Evolutionary conservation across 2,888 invertebrate genomes (phyloP).

Genomic region (Nebria brevicollis): DNA sequence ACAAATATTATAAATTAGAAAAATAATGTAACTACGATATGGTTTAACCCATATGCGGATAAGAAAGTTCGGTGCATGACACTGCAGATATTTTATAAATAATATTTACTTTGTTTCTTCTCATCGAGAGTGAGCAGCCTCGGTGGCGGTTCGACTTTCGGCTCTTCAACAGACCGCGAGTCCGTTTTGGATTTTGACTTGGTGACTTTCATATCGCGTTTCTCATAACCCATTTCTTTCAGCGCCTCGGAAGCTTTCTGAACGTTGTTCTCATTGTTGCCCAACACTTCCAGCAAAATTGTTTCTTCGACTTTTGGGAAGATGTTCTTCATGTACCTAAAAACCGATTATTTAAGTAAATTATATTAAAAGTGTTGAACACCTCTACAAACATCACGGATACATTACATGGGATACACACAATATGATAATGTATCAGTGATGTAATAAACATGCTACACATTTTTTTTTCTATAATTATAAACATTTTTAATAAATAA

Average conservation of each 20-base stretch:
- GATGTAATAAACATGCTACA: too few relatives aligned
- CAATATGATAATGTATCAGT: too few relatives aligned
- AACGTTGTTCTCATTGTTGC: constrained; percentile 90
- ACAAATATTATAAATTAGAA: too few relatives aligned
- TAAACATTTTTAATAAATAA: too few relatives aligned
- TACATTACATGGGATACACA: too few relatives aligned
- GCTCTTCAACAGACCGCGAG: constrained; percentile 47
- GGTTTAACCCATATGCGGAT: too few relatives aligned
- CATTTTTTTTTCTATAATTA: too few relatives aligned
- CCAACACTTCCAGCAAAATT: constrained; percentile 82
- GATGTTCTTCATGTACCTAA: constrained; percentile 89
- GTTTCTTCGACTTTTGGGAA: constrained; percentile 93
- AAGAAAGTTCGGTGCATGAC: too few relatives aligned
- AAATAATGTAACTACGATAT: too few relatives aligned
- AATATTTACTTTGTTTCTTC: constrained; percentile 72
- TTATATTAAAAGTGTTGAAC: not conserved
- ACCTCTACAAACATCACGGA: not conserved
- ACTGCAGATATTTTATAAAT: too few relatives aligned
- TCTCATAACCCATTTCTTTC: constrained; percentile 82
- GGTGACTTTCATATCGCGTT: constrained; percentile 73
- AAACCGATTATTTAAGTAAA: constrained; percentile 53
- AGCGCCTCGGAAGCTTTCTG: constrained; percentile 87
- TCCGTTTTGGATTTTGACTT: constrained; percentile 60
- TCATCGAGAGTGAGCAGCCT: constrained; percentile 76
- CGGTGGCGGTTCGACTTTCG: constrained; percentile 65